Percentiles rank a stretch among this genome's conserved stretches.
Conservation (phyloP, 1,140 invertebrate genomes). For the Drosophila subpulchrella region DNA sequence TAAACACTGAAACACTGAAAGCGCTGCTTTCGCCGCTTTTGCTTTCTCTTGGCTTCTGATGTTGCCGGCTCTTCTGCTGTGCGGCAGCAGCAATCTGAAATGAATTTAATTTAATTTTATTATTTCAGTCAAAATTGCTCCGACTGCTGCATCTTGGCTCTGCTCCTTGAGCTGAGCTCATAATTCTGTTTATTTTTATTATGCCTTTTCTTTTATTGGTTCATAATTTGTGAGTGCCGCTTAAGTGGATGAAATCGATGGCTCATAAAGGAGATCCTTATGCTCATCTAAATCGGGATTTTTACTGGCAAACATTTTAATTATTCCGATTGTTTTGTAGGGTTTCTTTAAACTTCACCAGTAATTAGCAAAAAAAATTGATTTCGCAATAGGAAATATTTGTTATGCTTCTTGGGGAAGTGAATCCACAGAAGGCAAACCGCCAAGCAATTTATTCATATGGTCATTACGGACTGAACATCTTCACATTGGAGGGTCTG, state of each 20-base stretch:
- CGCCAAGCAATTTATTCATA: conserved; percentile 61
- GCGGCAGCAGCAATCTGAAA: conserved; percentile 65
- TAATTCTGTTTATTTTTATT: conserved; percentile 69
- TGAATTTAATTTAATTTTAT: conserved; percentile 81
- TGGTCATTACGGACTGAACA: conserved; percentile 65
- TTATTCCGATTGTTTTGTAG: background rate
- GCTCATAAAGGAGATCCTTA: background rate
- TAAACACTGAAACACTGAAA: conserved; percentile 68
- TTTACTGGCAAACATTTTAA: background rate
- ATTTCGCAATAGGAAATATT: background rate
- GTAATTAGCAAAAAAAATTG: background rate
- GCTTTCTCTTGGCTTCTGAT: conserved; percentile 9
- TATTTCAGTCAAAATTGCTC: conserved; percentile 76
- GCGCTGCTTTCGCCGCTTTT: conserved; percentile 36
- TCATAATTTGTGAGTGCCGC: conserved; percentile 53
- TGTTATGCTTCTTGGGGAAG: conserved; percentile 18
- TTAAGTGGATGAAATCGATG: conserved; percentile 45
- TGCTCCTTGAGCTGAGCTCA: conserved; percentile 56
- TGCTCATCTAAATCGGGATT: background rate
- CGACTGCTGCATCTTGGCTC: conserved; percentile 36
- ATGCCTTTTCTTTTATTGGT: conserved; percentile 44
- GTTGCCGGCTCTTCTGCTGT: conserved; percentile 31
- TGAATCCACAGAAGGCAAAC: conserved; percentile 21
- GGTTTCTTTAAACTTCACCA: background rate
- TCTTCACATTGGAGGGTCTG: conserved; percentile 41